phyloP scores from a whole-genome alignment of 2,888 invertebrate genomes.

The Meiosimyza decipiens region DNA sequence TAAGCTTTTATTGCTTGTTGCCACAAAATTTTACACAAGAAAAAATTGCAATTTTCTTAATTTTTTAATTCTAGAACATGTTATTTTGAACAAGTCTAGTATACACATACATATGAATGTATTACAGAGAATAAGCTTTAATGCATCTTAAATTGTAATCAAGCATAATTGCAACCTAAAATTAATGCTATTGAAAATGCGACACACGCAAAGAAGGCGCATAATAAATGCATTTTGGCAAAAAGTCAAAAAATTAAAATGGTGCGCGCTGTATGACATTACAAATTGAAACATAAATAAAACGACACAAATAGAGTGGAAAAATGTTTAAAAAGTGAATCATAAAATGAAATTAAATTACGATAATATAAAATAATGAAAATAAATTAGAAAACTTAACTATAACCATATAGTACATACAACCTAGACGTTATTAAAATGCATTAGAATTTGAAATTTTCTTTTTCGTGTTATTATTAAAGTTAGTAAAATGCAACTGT shows the following conservation, averaged over 20 bases:
- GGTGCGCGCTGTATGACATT: constrained; percentile 16
- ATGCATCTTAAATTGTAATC: too few species aligned
- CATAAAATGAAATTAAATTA: constrained; percentile 3
- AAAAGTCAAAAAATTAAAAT: constrained; percentile 39
- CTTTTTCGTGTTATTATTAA: not conserved
- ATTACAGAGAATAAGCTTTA: too few species aligned
- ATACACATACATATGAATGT: too few species aligned
- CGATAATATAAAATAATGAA: not conserved
- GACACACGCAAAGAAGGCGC: not conserved
- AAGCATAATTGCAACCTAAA: too few species aligned
- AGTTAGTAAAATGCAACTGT: not conserved
- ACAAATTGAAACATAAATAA: not conserved
- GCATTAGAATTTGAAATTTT: not conserved
- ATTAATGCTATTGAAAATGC: too few species aligned
- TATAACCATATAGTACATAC: constrained; percentile 11
- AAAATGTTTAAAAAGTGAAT: constrained; percentile 6
- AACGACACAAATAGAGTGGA: not conserved
- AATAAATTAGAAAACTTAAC: not conserved
- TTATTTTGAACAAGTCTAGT: too few species aligned
- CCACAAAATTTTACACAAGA: too few species aligned
- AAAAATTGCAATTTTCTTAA: too few species aligned
- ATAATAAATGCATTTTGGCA: constrained; percentile 36
- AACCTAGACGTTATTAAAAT: constrained; percentile 8
- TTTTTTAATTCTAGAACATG: too few species aligned
- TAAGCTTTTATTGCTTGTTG: too few species aligned